Evolutionary conservation across 2,113 vertebrate species (phyloP), one percentile per base, ranked within the genome.

Genomic region (Sinocyclocheilus anophthalmus): DNA sequence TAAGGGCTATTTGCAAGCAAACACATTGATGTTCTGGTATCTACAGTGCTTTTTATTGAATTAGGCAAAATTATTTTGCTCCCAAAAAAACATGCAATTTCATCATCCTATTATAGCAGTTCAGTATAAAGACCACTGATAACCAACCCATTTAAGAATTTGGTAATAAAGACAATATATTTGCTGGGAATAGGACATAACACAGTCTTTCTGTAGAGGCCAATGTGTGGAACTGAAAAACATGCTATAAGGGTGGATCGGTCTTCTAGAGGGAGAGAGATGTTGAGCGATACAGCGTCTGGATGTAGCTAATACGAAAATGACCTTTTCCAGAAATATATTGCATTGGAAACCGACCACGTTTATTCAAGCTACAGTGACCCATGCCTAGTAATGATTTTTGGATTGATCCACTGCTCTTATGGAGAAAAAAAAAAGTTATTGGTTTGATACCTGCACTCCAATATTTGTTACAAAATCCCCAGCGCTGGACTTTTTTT

Each of bases 281-380:
- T 4, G 57, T 88, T 63, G 86, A 79, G 69, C 67, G 37, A 75
- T 50, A 72, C 12, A 0, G 12, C 2, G 37, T 70, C 72, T 70
- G 80, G 70, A 92, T 61, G 90, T 88, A 79, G 88, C 75, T 75
- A 94, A 91, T 92, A 90, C 90, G 86, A 90, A 81, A 85, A 82
- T 96, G 95, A 96, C 94, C 95, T 96, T 96, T 96, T 89, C 83
- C 87, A 92, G 87, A 91, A 93, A 92, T 91, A 87, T 86, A 87
- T 86, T 86, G 84, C 81, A 30, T 81, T 86, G 76, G 53, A 88
- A 88, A 86, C 80, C 48, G 89, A 91, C 90, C 85, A 88, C 77
- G 82, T 85, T 90, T 88, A 92, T 82, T 87, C 89, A 90, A 92
- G 90, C 91, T 89, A 90, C 61, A 77, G 89, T 79, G 85, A 90